Percentiles rank a stretch among this genome's conserved stretches.
phyloP scores from a whole-genome alignment of 2,797 vertebrate genomes.

The Simalia tracyae region DNA sequence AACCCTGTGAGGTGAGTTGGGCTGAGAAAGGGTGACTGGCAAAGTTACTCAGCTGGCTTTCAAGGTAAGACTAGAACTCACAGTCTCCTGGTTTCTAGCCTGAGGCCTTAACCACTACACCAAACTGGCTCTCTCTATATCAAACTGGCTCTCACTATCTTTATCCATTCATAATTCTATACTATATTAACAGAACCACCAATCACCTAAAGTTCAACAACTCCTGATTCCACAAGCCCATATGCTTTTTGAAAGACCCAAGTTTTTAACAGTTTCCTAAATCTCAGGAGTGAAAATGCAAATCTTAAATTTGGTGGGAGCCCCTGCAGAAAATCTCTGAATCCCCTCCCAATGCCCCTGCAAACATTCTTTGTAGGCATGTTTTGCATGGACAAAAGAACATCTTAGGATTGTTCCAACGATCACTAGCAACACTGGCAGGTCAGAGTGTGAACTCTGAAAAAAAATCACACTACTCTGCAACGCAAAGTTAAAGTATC shows the following conservation, averaged over 20 bases:
- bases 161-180: neutral
- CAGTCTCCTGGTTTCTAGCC: too few relatives aligned
- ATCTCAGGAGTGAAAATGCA: neutral
- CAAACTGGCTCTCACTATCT: too few relatives aligned
- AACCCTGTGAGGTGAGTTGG: too few relatives aligned
- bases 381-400: neutral
- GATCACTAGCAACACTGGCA: neutral
- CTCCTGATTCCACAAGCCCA: neutral
- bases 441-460: neutral
- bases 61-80: too few relatives aligned
- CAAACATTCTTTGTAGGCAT: neutral
- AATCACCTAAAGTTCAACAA: neutral
- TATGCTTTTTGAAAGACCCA: neutral
- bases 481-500: neutral
- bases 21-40: too few relatives aligned
- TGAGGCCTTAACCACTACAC: too few relatives aligned
- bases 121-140: too few relatives aligned
- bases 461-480: neutral
- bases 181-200: neutral
- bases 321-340: neutral
- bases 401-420: neutral
- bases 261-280: neutral
- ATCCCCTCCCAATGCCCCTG: too few relatives aligned
- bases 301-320: neutral
- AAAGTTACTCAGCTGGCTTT: too few relatives aligned